Conservation (phyloP, 2,888 invertebrate genomes). For the Idaea aversata region DNA sequence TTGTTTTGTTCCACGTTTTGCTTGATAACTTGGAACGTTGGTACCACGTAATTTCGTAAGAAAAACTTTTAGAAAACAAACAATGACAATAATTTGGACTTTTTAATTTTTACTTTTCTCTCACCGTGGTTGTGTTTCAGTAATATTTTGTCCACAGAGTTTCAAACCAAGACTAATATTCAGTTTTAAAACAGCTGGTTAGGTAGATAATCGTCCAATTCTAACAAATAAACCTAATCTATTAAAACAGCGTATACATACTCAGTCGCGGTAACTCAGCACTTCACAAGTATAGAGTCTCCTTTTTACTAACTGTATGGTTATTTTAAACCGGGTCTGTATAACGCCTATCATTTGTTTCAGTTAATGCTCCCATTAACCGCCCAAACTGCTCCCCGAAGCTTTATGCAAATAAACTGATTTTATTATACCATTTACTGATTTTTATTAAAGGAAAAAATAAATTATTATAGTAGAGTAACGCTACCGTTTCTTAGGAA, state of each 20-base stretch:
- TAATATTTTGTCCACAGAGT: background rate
- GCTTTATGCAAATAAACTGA: background rate
- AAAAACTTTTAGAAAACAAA: no score
- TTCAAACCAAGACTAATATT: background rate
- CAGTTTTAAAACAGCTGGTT: background rate
- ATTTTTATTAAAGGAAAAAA: background rate
- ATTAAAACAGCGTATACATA: background rate
- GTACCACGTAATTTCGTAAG: no score
- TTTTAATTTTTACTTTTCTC: no score
- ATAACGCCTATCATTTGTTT: background rate
- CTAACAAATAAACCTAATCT: conserved; percentile 1
- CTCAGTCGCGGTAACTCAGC: background rate
- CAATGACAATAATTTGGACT: no score
- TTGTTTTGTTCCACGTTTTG: no score
- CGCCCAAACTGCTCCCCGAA: background rate
- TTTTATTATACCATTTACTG: background rate
- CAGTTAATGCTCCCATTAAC: background rate
- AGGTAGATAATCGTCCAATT: background rate
- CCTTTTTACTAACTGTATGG: background rate
- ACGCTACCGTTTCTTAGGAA: no score
- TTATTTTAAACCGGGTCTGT: background rate
- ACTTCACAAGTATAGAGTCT: background rate
- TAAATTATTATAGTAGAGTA: background rate
- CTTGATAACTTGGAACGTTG: no score
- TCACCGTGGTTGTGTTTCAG: background rate